Evolutionary conservation across 1,140 invertebrate species (phyloP).

Genomic region (Odontomachus brunneus): DNA sequence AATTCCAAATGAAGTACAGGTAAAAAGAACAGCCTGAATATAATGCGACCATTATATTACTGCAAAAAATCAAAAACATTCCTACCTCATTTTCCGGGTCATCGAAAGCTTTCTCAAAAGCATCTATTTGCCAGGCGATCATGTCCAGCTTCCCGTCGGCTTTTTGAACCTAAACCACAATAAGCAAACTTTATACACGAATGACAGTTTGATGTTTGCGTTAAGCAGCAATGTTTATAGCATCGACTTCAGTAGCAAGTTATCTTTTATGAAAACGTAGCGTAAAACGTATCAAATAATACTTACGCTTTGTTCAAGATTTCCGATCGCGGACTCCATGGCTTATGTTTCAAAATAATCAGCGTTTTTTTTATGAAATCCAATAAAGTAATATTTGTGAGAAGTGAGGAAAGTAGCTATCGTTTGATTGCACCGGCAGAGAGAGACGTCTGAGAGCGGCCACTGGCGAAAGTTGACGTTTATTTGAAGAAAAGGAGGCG

Average conservation of each 20-base stretch:
- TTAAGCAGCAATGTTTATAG: constrained; percentile 13
- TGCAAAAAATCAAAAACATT: not conserved
- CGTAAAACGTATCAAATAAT: constrained; percentile 1
- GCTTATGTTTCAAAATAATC: constrained; percentile 23
- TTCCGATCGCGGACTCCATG: constrained; percentile 79
- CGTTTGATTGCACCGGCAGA: constrained; percentile 27
- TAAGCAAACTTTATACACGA: constrained; percentile 37
- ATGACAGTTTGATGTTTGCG: constrained; percentile 20
- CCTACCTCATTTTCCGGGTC: constrained; percentile 81
- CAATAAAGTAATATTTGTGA: constrained; percentile 4
- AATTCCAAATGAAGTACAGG: constrained; percentile 18
- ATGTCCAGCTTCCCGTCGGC: constrained; percentile 83
- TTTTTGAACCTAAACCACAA: constrained; percentile 76
- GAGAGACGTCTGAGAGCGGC: too few species aligned
- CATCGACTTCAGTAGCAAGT: constrained; percentile 7
- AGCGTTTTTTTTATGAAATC: not conserved
- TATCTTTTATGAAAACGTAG: constrained; percentile 3
- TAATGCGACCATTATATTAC: not conserved
- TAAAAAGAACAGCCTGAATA: constrained; percentile 43
- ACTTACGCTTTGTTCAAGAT: constrained; percentile 80
- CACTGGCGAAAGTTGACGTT: too few species aligned
- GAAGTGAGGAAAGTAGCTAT: constrained; percentile 8
- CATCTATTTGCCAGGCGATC: constrained; percentile 84
- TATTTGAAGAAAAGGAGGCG: too few species aligned
- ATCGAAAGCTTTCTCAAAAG: constrained; percentile 83